Evolutionary conservation across 2,797 vertebrate genomes (phyloP).

Genomic region (Argentina silus): DNA sequence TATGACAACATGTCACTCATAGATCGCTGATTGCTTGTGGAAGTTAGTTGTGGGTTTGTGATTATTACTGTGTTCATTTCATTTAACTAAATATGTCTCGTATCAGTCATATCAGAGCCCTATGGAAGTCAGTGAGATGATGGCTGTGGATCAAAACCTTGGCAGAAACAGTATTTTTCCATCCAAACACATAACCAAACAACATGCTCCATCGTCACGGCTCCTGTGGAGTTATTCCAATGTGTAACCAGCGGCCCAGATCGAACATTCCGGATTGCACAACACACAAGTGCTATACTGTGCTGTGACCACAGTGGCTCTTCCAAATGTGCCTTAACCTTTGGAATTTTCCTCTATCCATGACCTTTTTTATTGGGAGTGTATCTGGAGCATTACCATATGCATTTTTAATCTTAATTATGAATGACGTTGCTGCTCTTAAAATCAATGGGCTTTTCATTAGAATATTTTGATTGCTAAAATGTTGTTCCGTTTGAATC

Average conservation of each 20-base stretch:
- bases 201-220: not conserved
- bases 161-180: not conserved
- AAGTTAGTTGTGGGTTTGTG: conserved; percentile 37
- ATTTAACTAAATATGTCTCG: not conserved
- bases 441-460: not conserved
- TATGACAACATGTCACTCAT: conserved; percentile 31
- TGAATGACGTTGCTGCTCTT: not conserved
- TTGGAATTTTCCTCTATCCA: no score
- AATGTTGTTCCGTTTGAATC: not conserved
- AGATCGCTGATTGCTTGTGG: conserved; percentile 45
- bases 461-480: not conserved
- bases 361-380: no score
- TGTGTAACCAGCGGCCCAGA: not conserved
- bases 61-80: conserved; percentile 17
- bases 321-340: no score
- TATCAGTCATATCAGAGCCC: not conserved
- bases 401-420: not conserved
- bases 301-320: no score
- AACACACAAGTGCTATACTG: no score
- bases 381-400: no score
- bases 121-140: not conserved
- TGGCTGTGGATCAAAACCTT: not conserved
- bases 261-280: not conserved
- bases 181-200: not conserved
- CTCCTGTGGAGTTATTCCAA: not conserved